These are phyloP conservation scores for Trachops cirrhosus DNA, from an alignment of 2,797 vertebrate genomes.

Conservation along the genomic window DNA sequence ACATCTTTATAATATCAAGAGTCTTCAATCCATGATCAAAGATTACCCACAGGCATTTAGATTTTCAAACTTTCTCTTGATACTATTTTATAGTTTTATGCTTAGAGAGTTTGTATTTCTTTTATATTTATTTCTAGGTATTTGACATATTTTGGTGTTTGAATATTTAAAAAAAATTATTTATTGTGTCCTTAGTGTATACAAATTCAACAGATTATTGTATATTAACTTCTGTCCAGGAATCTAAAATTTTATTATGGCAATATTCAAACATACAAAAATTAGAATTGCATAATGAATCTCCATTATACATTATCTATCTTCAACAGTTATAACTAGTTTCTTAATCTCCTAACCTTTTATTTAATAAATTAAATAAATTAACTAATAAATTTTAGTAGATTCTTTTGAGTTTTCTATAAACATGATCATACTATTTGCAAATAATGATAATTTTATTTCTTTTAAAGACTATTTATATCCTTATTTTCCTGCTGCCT, in stretches of 20 bases:
- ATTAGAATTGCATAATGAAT: neutral
- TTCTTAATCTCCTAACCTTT: neutral
- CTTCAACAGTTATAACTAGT: neutral
- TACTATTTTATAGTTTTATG: neutral
- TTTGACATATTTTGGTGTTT: neutral
- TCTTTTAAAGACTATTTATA: neutral
- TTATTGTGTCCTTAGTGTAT: neutral
- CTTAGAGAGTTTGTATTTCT: neutral
- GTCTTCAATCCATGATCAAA: neutral
- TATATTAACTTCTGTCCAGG: neutral
- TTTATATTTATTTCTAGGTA: neutral
- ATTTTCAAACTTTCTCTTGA: neutral
- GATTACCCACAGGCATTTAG: neutral
- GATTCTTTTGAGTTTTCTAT: neutral
- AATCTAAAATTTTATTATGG: neutral
- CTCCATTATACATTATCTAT: neutral
- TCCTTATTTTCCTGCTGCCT: neutral
- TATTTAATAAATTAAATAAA: too few species aligned
- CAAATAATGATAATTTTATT: neutral
- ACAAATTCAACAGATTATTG: neutral
- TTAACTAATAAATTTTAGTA: neutral
- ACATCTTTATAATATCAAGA: neutral
- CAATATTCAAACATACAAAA: neutral
- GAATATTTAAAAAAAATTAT: neutral
- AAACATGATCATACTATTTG: neutral